Conservation (phyloP, 2,797 vertebrate genomes). For the Serranus cabrilla region DNA sequence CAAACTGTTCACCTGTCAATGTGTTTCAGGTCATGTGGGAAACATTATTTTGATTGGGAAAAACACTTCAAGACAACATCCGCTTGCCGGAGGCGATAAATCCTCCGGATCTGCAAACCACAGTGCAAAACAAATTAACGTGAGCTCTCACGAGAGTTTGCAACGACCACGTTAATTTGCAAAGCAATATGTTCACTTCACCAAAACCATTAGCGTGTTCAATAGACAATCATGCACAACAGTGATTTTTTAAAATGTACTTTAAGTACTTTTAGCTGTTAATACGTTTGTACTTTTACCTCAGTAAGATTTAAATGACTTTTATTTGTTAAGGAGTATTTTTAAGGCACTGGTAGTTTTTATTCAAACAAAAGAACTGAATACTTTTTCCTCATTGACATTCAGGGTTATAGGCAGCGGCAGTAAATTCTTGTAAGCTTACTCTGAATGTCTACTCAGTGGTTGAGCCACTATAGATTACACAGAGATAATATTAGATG, state of each 20-base stretch:
- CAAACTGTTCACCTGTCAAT: too few species aligned
- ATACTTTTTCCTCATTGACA: slow-evolving; percentile 3
- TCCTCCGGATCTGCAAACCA: too few species aligned
- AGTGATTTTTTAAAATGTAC: too few species aligned
- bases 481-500: slow-evolving; percentile 48
- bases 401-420: slow-evolving; percentile 12
- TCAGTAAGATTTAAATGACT: background rate
- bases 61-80: too few species aligned
- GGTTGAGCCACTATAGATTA: slow-evolving; percentile 40
- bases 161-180: too few species aligned
- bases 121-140: too few species aligned
- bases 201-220: too few species aligned
- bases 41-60: too few species aligned
- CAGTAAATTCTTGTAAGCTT: slow-evolving; percentile 18
- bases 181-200: too few species aligned
- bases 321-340: background rate
- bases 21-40: too few species aligned
- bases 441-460: slow-evolving; percentile 50
- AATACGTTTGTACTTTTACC: background rate
- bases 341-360: background rate
- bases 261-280: background rate
- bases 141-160: too few species aligned
- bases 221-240: background rate
- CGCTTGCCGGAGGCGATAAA: too few species aligned
- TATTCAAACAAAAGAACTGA: slow-evolving; percentile 2